Conservation (phyloP, 53 echinoderm and acorn worm species). For the Luidia sarsii region DNA sequence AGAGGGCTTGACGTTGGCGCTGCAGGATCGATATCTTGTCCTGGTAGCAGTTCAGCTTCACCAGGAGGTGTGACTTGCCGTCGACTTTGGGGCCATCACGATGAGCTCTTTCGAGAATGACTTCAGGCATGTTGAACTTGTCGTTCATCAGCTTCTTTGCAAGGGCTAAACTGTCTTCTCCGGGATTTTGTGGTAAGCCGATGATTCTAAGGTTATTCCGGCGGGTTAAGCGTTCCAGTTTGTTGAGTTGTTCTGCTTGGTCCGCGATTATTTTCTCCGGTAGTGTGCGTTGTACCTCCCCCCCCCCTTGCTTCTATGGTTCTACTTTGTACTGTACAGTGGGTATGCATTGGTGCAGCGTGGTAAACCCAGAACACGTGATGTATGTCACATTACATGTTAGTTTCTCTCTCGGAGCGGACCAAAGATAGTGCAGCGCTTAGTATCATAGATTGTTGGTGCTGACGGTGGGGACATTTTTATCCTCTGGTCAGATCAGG, state of each 20-base stretch:
- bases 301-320: no score
- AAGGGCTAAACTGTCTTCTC: constrained; percentile 7
- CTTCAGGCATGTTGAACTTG: constrained; percentile 2
- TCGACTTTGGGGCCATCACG: neutral
- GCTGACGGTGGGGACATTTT: no score
- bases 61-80: neutral
- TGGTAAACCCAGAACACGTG: no score
- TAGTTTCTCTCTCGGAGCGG: no score
- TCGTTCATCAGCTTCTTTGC: neutral
- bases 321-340: no score
- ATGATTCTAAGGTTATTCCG: constrained; percentile 26
- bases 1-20: neutral
- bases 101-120: constrained; percentile 24
- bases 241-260: neutral
- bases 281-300: no score
- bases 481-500: no score
- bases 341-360: no score
- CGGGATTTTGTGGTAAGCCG: neutral
- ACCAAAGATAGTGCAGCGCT: no score
- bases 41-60: constrained; percentile 21
- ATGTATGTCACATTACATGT: no score
- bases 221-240: constrained; percentile 5
- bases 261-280: no score
- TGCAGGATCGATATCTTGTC: neutral
- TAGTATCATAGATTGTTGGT: no score